phyloP scores from a whole-genome alignment of 2,797 vertebrate genomes.

The Enteromius trimaculatus region DNA sequence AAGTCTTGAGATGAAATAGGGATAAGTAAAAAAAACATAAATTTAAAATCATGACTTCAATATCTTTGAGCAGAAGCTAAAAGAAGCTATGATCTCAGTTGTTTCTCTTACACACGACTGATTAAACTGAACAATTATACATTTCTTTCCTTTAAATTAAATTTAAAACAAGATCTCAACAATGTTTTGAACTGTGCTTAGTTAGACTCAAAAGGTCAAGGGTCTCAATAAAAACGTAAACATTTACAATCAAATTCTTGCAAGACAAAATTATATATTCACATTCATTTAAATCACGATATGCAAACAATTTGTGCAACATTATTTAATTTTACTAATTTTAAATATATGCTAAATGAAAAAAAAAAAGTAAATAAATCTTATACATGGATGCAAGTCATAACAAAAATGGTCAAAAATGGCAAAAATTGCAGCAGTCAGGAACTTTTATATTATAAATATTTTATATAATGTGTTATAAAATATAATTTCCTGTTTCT shows the following conservation, averaged over 20 bases:
- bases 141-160: not conserved
- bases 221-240: not conserved
- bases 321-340: not conserved
- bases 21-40: not conserved
- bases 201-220: not conserved
- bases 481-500: not conserved
- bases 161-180: not conserved
- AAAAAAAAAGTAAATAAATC: not conserved
- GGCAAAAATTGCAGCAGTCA: too few relatives aligned
- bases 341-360: not conserved
- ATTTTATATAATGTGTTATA: too few relatives aligned
- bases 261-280: not conserved
- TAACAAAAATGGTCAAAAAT: not conserved
- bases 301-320: not conserved
- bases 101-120: not conserved
- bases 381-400: not conserved
- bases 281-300: not conserved
- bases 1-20: not conserved
- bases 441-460: too few relatives aligned
- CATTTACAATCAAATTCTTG: not conserved
- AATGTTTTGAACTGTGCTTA: not conserved
- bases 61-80: not conserved
- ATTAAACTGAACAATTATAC: not conserved
- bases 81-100: not conserved
- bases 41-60: not conserved